These are phyloP conservation scores for Drosophila persimilis DNA, from an alignment of 1,140 invertebrate genomes.

Conservation along the genomic window DNA sequence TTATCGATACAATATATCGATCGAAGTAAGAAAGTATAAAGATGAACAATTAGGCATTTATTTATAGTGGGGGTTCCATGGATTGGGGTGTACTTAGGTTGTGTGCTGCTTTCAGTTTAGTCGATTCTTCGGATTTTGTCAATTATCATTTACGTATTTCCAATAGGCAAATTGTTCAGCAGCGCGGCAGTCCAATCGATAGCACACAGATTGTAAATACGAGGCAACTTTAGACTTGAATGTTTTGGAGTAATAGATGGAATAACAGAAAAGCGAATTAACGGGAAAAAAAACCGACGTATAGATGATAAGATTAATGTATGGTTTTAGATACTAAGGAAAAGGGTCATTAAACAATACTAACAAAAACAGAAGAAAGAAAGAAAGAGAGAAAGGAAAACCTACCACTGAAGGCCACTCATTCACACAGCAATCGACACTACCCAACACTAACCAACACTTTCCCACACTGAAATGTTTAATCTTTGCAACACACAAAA, in stretches of 20 bases:
- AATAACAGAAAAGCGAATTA: no score
- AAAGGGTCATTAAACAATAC: constrained; percentile 56
- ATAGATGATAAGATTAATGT: constrained; percentile 61
- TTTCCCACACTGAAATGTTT: constrained; percentile 31
- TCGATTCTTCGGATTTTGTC: constrained; percentile 69
- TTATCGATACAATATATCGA: no score
- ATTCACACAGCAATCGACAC: constrained; percentile 36
- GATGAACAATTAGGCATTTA: constrained; percentile 37
- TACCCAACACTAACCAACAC: constrained; percentile 5
- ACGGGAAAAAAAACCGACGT: not conserved
- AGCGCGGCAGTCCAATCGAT: constrained; percentile 62
- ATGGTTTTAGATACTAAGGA: constrained; percentile 40
- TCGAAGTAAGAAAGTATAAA: not conserved
- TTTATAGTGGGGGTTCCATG: constrained; percentile 23
- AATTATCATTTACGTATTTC: constrained; percentile 64
- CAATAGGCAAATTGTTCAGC: constrained; percentile 44
- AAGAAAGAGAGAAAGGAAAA: constrained; percentile 24
- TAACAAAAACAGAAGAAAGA: constrained; percentile 43
- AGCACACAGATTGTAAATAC: constrained; percentile 60
- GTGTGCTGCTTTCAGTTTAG: constrained; percentile 63
- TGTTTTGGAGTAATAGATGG: no score
- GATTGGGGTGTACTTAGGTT: constrained; percentile 58
- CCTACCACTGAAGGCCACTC: constrained; percentile 46
- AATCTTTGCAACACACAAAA: constrained; percentile 50
- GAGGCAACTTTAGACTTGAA: no score